Evolutionary conservation across 2,797 vertebrate species (phyloP), one percentile per base, ranked within the genome.

Genomic region (Anas flavirostris): DNA sequence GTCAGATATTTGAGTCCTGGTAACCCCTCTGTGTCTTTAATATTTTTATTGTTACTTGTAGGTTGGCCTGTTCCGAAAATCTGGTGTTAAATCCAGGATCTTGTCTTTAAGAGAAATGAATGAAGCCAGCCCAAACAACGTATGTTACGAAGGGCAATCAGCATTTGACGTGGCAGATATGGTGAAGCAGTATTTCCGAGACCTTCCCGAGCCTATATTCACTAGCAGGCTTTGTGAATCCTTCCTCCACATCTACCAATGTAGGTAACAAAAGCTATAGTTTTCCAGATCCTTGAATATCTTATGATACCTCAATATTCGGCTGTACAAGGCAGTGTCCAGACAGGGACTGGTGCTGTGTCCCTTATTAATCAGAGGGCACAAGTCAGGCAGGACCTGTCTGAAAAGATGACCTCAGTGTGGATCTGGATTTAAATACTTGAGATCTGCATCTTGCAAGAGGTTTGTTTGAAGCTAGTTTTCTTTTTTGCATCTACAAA

Each of bases 141-240:
- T 98, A 10, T 98, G 98, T 1, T 99, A 98, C 0, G 97, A 98
- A 11, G 97, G 98, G 22, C 98, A 99, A 87, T 99, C 98, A 2
- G 98, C 99, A 0, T 99, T 98, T 31, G 98, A 99, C 6, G 98
- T 99, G 91, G 99, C 99, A 15, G 98, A 99, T 89, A 98, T 99
- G 98, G 98, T 99, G 95, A 99, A 99, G 96, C 99, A 99, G 93
- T 99, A 98, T 94, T 99, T 99, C 97, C 97, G 99, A 88, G 99
- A 99, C 92, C 98, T 99, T 48, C 98, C 99, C 0, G 98, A 99
- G 81, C 98, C 99, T 3, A 89, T 99, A 92, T 99, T 99, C 89
- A 98, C 98, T 67, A 98, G 97, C 97, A 98, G 97, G 86, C 98
- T 99, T 68, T 98, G 98, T 75, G 98, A 99, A 91, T 98, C 98